Percentiles rank a stretch among this genome's conserved stretches.
Evolutionary conservation across 2,888 invertebrate genomes (phyloP).

Genomic region (Mamestra brassicae): DNA sequence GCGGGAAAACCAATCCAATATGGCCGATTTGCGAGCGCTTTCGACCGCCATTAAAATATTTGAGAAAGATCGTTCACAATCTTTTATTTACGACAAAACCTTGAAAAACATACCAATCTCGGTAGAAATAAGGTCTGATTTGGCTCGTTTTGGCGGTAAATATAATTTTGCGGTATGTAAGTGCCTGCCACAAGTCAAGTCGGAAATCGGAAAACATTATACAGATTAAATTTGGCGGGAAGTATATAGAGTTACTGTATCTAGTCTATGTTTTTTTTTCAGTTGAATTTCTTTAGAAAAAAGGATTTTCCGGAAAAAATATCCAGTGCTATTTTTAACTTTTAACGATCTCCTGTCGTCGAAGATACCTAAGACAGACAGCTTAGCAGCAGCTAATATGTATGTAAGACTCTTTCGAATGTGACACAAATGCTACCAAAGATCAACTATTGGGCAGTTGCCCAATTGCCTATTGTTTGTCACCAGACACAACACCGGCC

Average conservation of each 20-base stretch:
- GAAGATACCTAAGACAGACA: no score
- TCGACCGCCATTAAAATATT: constrained; percentile 83
- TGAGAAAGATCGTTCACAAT: constrained; percentile 70
- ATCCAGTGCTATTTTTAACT: not conserved
- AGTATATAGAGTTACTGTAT: constrained; percentile 69
- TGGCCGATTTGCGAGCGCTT: constrained; percentile 82
- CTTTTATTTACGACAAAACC: constrained; percentile 57
- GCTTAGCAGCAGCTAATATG: no score
- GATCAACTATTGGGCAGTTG: no score
- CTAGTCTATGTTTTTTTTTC: constrained; percentile 17
- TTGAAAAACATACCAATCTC: constrained; percentile 21
- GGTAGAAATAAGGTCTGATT: constrained; percentile 52
- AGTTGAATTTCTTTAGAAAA: not conserved
- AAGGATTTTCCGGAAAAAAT: not conserved
- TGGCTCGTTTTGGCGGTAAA: constrained; percentile 45
- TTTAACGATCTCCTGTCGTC: not conserved
- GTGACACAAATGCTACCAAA: no score
- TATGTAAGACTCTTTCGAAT: no score
- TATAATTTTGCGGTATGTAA: constrained; percentile 67
- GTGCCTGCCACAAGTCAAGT: constrained; percentile 83
- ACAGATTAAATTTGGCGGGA: constrained; percentile 81
- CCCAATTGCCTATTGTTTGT: no score
- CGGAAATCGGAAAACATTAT: constrained; percentile 85
- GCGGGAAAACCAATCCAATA: constrained; percentile 79
- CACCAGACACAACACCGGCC: no score